phyloP scores from a whole-genome alignment of 1,140 invertebrate species.

The Monomorium pharaonis region DNA sequence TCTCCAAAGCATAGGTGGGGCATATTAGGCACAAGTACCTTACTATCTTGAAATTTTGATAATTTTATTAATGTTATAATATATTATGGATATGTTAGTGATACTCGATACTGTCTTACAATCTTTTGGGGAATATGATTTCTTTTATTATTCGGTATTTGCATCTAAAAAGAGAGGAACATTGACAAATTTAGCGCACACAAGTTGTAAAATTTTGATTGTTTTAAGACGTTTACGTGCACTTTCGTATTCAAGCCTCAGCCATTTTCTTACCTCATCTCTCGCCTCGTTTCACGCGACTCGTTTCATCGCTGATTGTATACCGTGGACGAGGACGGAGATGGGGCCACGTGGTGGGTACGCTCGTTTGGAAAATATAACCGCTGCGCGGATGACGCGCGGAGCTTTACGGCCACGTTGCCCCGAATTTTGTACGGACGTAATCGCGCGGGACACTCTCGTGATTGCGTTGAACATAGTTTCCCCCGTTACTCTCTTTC shows the following conservation, averaged over 20 bases:
- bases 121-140: not conserved
- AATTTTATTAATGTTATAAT: not conserved
- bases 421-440: slow-evolving; percentile 2
- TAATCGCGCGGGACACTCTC: slow-evolving; percentile 37
- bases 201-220: not conserved
- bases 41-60: not conserved
- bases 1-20: too few relatives aligned
- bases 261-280: not conserved
- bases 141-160: not conserved
- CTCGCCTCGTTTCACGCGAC: not conserved
- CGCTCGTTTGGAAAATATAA: slow-evolving; percentile 40
- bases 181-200: not conserved
- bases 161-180: not conserved
- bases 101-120: not conserved
- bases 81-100: not conserved
- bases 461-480: slow-evolving; percentile 30
- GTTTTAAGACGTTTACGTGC: not conserved
- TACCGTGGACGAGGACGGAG: slow-evolving; percentile 12
- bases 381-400: slow-evolving; percentile 3
- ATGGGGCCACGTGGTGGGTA: not conserved
- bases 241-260: not conserved
- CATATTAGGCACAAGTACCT: too few relatives aligned
- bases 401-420: slow-evolving; percentile 51
- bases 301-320: slow-evolving; percentile 27
- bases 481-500: not conserved